phyloP scores from a whole-genome alignment of 2,113 vertebrate genomes.

The Paratilapia polleni region DNA sequence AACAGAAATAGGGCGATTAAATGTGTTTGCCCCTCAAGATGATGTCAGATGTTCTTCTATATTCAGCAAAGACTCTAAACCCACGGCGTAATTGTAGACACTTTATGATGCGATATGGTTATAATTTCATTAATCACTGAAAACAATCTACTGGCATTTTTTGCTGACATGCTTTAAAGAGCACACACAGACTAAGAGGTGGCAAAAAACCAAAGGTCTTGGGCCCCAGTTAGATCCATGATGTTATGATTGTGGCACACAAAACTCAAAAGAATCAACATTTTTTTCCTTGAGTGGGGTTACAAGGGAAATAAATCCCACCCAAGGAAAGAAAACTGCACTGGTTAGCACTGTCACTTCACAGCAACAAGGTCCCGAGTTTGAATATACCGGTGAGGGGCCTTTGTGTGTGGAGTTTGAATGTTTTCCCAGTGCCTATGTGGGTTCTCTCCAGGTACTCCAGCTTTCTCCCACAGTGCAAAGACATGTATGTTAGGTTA shows the following conservation, averaged over 20 bases:
- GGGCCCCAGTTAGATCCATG: background rate
- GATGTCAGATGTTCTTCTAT: constrained; percentile 7
- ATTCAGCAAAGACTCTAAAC: background rate
- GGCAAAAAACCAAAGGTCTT: background rate
- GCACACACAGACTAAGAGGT: background rate
- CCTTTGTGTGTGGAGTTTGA: background rate
- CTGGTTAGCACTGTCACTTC: background rate
- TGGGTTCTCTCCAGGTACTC: background rate
- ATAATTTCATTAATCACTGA: background rate
- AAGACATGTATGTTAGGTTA: background rate
- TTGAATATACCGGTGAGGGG: background rate
- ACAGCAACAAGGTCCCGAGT: background rate
- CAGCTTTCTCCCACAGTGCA: background rate
- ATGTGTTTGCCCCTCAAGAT: constrained; percentile 1
- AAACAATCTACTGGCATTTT: background rate
- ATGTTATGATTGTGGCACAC: background rate
- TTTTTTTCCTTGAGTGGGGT: rapidly evolving
- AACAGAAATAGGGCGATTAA: constrained; percentile 24
- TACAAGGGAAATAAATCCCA: background rate
- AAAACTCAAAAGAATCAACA: background rate
- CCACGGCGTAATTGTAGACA: background rate
- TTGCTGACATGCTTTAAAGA: background rate
- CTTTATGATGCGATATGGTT: background rate
- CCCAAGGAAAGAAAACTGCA: background rate
- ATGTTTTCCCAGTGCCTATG: too few species aligned